phyloP scores from a whole-genome alignment of 2,113 vertebrate species.

The Meles meles region DNA sequence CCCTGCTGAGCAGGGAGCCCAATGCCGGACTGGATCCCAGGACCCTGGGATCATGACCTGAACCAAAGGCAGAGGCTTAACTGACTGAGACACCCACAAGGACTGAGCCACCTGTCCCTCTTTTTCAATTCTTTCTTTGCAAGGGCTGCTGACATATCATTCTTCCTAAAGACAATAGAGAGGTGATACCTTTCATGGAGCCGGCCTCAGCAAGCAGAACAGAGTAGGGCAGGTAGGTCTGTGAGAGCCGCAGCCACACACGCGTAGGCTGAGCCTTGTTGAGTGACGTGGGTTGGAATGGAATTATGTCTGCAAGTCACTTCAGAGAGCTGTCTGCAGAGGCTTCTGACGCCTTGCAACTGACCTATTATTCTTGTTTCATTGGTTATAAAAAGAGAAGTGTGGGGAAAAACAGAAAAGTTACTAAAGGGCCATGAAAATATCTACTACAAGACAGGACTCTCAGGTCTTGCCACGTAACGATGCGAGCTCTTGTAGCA shows the following conservation, averaged over 20 bases:
- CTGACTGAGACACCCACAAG: not conserved
- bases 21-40: no score
- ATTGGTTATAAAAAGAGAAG: not conserved
- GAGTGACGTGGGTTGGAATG: not conserved
- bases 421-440: not conserved
- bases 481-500: no score
- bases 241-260: not conserved
- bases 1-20: no score
- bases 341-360: not conserved
- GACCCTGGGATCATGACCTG: not conserved
- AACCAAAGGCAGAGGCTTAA: not conserved
- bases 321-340: not conserved
- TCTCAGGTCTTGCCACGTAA: not conserved
- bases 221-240: not conserved
- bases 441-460: not conserved
- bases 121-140: not conserved
- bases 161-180: not conserved
- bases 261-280: rapidly evolving
- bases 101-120: not conserved
- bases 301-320: not conserved
- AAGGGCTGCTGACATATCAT: not conserved
- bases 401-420: not conserved
- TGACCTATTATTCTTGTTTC: not conserved
- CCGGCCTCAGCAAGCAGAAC: not conserved
- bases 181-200: not conserved